Evolutionary conservation across 2,888 invertebrate genomes (phyloP).

Genomic region (Protodeltote pygarga): DNA sequence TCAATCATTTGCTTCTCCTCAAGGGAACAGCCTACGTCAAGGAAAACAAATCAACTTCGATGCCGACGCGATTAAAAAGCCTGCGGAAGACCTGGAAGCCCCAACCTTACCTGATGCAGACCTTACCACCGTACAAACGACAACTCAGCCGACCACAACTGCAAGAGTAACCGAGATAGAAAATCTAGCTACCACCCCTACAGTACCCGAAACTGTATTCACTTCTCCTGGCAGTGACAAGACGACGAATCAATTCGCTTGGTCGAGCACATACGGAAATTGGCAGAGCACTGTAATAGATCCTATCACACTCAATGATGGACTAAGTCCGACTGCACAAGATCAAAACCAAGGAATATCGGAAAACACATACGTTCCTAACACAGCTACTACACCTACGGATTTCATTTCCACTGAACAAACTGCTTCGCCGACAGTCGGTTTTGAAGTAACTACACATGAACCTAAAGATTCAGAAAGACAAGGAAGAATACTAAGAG

Average conservation of each 20-base stretch:
- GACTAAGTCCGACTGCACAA: slow-evolving; percentile 77
- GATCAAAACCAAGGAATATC: slow-evolving; percentile 62
- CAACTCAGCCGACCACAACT: slow-evolving; percentile 65
- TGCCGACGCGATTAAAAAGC: slow-evolving; percentile 64
- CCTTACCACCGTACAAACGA: slow-evolving; percentile 65
- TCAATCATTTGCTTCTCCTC: slow-evolving; percentile 89
- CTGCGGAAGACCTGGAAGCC: slow-evolving; percentile 78
- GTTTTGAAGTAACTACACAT: slow-evolving; percentile 64
- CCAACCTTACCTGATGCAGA: slow-evolving; percentile 69
- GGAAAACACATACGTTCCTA: slow-evolving; percentile 65
- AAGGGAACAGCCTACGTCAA: slow-evolving; percentile 78
- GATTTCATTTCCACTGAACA: slow-evolving; percentile 69
- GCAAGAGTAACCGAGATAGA: slow-evolving; percentile 62
- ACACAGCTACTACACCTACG: slow-evolving; percentile 63
- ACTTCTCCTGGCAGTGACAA: slow-evolving; percentile 77
- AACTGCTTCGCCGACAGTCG: slow-evolving; percentile 66
- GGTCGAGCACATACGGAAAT: slow-evolving; percentile 79
- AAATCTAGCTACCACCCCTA: slow-evolving; percentile 63
- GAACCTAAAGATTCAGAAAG: slow-evolving; percentile 63
- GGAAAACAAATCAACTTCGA: slow-evolving; percentile 74
- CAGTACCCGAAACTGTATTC: slow-evolving; percentile 63
- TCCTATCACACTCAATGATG: slow-evolving; percentile 91
- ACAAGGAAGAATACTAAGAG: slow-evolving; percentile 71
- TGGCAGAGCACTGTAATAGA: slow-evolving; percentile 91
- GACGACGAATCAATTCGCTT: slow-evolving; percentile 79